Evolutionary conservation across 2,113 vertebrate species (phyloP), one percentile per base, ranked within the genome.

Genomic region (Turnix velox): DNA sequence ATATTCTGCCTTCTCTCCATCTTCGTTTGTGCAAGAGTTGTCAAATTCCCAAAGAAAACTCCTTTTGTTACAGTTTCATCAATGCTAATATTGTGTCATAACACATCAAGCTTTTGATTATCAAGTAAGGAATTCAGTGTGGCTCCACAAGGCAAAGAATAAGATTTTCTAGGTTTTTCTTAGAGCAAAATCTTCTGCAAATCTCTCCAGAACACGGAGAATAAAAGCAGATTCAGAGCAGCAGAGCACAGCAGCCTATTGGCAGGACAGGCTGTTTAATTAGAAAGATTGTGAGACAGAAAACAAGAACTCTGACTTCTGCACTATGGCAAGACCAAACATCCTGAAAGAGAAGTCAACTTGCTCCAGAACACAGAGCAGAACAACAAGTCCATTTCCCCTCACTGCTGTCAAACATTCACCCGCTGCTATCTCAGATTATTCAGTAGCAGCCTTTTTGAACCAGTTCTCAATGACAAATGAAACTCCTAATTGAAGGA

Each of bases 291-390:
- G 65, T 37, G n/a, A 73, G 45, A 54, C 17, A 90, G 86, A 88
- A 83, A 54, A 45, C 81, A 95, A 77, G 63, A 95, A 90, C 81
- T 89, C 71, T 78, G 81, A 90, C 87, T 94, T 82, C 67, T 90
- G 80, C 49, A 67, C 90, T 81, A 28, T n/a, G 62, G 91, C 49
- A 87, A 91, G 43, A 79, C 22, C 69, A 82, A 93, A 69, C 25
- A 48, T 39, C 84, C 79, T 40, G 45, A 61, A 90, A 39, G 12
- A 92, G 61, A 87, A 82, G n/a, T 28, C 71, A 89, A 10, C 49
- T 82, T 86, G 65, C 58, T 85, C 42, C 49, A 78, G 45, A 9
- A 49, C 25, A 28, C 8, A 25, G 23, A 63, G 39, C 0, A 78
- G 31, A 71, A 83, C 5, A 90, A 83, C 22, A 61, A 88, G 83